Base-by-base conservation (phyloP, 2,888 invertebrate species). In the Dasypogon diadema region DNA sequence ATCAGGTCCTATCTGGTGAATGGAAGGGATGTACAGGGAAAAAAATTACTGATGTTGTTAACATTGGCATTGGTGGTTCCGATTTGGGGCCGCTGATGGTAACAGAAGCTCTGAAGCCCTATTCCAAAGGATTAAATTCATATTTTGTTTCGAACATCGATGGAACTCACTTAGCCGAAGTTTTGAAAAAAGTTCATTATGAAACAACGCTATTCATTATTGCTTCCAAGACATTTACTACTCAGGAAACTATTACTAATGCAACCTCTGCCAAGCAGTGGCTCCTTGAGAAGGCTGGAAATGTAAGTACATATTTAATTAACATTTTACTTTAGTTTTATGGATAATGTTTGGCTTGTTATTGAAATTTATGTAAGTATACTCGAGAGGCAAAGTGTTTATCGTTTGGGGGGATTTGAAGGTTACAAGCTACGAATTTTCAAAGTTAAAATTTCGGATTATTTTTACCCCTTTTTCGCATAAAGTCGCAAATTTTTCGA, bases 141-240 rank as follows among this genome's bases (percentile, higher is more conserved):
- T 98, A 99, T 86, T 99, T 99, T 87, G 98, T 99, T 0, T 99
- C 99, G 1, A 99, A 99, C 85, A 97, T 99, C 82, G 99, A 99
- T 88, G 99, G 99, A 58, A 99, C 99, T 2, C 99, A 99, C 85
- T 87, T 99, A 82, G 97, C 96, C 0, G 97, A 98, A 86, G 94
- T 95, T 2, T 88, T 99, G 77, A 96, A 96, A 84, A 92, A 92
- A 80, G 88, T 99, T 26, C 90, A 94, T 87, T 93, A 98, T 0
- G 98, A 98, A 87, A 97, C 98, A 0, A 93, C 95, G 1, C 88
- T 99, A 51, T 99, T 99, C 87, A 98, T 99, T 84, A 95, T 99
- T 83, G 99, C 99, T 0, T 99, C 99, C 2, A 99, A 99, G 89
- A 99, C 99, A 1, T 99, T 97, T 87, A 99, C 99, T 58, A 99